A percentile compares a stretch with the other conserved stretches of the same genome.
Conservation (phyloP, 2,113 vertebrate species). For the Rhombomys opimus region DNA sequence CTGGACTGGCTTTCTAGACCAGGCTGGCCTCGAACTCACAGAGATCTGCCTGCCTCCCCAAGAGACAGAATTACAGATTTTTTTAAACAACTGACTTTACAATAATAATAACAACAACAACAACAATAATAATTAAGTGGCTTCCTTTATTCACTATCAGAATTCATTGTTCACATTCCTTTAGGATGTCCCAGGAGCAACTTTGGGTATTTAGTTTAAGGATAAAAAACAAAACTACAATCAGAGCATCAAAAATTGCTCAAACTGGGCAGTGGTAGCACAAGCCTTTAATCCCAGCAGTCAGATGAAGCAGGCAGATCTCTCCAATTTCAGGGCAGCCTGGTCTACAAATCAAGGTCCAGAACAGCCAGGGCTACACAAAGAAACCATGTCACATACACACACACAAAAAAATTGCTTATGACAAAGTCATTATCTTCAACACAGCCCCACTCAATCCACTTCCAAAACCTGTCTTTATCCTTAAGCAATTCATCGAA, state of each 20-base stretch:
- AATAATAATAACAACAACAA: neutral
- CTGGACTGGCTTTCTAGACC: too few species aligned
- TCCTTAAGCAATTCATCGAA: neutral
- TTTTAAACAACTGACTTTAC: neutral
- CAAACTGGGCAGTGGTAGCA: neutral
- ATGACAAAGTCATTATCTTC: neutral
- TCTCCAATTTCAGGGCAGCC: neutral
- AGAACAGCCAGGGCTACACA: neutral
- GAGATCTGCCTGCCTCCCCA: too few species aligned
- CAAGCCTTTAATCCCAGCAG: neutral
- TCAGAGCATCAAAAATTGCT: neutral
- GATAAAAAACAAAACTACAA: neutral
- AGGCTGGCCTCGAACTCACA: too few species aligned
- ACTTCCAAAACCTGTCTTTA: neutral
- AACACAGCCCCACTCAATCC: neutral
- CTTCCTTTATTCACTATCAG: neutral
- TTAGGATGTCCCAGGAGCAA: neutral
- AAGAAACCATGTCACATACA: neutral
- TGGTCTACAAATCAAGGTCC: neutral
- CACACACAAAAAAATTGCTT: neutral
- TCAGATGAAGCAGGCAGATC: neutral
- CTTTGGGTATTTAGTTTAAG: neutral
- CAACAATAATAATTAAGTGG: neutral
- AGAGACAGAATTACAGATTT: too few species aligned
- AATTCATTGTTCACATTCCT: constrained; percentile 10